Evolutionary conservation across 2,888 invertebrate species (phyloP), one percentile per base, ranked within the genome.

Genomic region (Epistrophe grossulariae): DNA sequence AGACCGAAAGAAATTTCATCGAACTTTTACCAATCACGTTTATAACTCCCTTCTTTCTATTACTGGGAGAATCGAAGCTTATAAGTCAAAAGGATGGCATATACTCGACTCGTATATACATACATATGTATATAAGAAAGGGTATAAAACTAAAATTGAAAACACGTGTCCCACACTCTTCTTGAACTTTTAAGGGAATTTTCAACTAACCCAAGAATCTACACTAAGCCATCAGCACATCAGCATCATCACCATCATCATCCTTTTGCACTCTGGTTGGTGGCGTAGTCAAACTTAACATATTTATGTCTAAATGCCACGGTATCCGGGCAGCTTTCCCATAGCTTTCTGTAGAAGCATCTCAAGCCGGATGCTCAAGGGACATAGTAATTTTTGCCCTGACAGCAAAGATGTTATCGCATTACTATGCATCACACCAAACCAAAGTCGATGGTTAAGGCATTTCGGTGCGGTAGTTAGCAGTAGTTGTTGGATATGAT

Each of bases 351-450:
- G 0, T n/a, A 28, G 73, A 81, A 73, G 70, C 77, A 48, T 71
- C 77, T 70, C 72, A 73, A 72, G 52, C 77, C 80, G 84, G 80
- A 80, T 81, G 68, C 77, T 85, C 77, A 7, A 73, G 77, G 77
- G 84, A 85, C 84, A 78, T 73, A 78, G 84, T 85, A 85, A 85
- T 85, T 85, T 81, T 72, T 81, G 78, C 62, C 62, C 52, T 68
- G 84, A 85, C 84, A 73, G 78, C 81, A 81, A 78, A 85, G 84
- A 85, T 85, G 81, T 85, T 85, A 85, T 85, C 84, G 68, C 77
- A 85, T 85, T 78, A 80, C 84, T 80, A 84, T 84, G 84, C 80
- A 80, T 85, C 84, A 85, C 84, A 80, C 77, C 76, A 13, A 71
- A 10, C 43, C 43, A 74, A 24, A 74, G 78, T 74, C 38, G 52